These are phyloP conservation scores for Ceyx cyanopectus DNA, from an alignment of 2,113 vertebrate genomes.

Conservation along the genomic window DNA sequence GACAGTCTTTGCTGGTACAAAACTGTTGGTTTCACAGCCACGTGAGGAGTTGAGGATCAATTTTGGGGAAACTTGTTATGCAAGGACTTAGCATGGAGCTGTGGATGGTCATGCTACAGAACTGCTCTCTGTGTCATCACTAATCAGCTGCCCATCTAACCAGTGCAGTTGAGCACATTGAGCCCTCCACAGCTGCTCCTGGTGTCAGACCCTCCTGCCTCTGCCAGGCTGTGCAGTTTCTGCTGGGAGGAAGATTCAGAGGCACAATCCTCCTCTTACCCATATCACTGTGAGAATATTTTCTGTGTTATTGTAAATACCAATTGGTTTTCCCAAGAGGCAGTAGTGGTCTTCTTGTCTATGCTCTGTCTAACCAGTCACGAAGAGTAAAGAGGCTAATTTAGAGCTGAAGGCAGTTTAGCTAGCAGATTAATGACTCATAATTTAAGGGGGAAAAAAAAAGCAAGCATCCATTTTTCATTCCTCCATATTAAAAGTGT, in stretches of 20 bases:
- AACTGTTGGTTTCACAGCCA: no score
- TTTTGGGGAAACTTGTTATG: background rate
- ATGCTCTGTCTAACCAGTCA: background rate
- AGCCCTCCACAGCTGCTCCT: background rate
- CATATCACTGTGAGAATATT: background rate
- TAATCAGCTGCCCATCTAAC: background rate
- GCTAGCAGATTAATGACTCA: background rate
- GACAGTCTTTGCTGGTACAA: no score
- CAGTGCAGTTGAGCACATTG: background rate
- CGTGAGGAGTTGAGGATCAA: background rate
- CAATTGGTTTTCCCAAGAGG: background rate
- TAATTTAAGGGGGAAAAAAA: no score
- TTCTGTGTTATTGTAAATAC: background rate
- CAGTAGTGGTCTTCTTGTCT: background rate
- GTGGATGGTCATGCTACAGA: accelerated
- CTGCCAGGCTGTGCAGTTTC: background rate
- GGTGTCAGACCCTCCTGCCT: background rate
- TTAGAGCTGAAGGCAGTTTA: background rate
- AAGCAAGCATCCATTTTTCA: background rate
- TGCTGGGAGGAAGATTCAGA: background rate
- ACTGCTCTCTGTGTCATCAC: background rate
- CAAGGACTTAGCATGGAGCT: accelerated
- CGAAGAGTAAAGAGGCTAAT: no score
- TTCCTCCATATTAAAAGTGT: background rate
- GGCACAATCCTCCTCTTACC: background rate